phyloP scores from a whole-genome alignment of 2,113 vertebrate species.

The Dicrurus megarhynchus region DNA sequence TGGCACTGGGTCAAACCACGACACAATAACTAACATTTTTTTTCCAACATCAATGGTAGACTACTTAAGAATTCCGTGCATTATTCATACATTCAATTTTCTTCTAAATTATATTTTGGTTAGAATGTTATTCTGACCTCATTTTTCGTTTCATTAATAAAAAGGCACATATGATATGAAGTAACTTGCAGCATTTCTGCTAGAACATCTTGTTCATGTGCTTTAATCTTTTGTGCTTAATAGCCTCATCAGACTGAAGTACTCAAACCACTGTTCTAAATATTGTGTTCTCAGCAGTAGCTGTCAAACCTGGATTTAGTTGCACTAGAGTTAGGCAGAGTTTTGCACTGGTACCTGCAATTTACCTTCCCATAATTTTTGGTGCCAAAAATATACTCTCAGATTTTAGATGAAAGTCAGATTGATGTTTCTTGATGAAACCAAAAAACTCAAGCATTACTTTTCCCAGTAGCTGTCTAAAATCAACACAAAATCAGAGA shows the following conservation, averaged over 20 bases:
- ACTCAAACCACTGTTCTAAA: not conserved
- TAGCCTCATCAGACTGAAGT: not conserved
- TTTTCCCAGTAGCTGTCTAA: not conserved
- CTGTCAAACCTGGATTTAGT: not conserved
- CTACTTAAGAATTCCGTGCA: not conserved
- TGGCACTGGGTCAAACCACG: not conserved
- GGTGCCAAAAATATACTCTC: not conserved
- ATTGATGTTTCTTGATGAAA: not conserved
- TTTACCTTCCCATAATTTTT: not conserved
- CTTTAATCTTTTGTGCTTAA: not conserved
- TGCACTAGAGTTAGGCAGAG: not conserved
- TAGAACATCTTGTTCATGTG: not conserved
- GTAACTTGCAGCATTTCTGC: not conserved
- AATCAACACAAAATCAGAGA: not conserved
- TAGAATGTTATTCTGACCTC: not conserved
- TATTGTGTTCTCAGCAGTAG: not conserved
- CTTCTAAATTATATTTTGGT: conserved; percentile 8
- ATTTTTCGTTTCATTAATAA: not conserved
- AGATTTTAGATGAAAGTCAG: not conserved
- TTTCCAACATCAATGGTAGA: not conserved
- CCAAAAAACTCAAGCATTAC: not conserved
- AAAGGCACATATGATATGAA: not conserved
- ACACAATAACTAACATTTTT: not conserved
- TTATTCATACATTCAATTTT: conserved; percentile 30
- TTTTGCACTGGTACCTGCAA: not conserved